Evolutionary conservation across 2,113 vertebrate species (phyloP).

Genomic region (Quiscalus mexicanus): DNA sequence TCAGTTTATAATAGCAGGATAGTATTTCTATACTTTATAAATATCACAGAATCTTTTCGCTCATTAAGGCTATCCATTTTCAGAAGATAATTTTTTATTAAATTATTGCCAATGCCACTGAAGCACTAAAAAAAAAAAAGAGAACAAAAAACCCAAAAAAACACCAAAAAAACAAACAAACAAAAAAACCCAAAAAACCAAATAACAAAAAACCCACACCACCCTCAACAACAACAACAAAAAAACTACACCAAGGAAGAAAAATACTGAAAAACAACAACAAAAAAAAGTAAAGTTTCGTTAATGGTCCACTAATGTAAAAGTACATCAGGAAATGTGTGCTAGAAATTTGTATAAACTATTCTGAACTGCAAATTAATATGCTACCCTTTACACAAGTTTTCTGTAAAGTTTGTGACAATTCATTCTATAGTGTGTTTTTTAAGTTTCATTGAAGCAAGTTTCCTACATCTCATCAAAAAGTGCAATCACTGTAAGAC

Average conservation of each 20-base stretch:
- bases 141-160: neutral
- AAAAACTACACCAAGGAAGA: neutral
- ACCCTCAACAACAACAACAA: neutral
- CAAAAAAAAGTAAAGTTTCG: neutral
- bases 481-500: neutral
- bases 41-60: neutral
- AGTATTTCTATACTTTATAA: neutral
- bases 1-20: neutral
- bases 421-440: neutral
- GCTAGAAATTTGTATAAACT: neutral
- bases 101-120: neutral
- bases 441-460: neutral
- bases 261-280: neutral
- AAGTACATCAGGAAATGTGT: neutral
- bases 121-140: neutral
- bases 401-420: neutral
- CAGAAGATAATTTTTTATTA: neutral
- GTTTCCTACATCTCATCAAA: neutral
- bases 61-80: neutral
- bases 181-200: too few relatives aligned
- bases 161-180: neutral
- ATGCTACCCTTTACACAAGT: neutral
- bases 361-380: neutral
- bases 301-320: neutral
- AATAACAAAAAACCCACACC: neutral